Conservation (phyloP, 2,888 invertebrate species). For the Mallateleia sp. region DNA sequence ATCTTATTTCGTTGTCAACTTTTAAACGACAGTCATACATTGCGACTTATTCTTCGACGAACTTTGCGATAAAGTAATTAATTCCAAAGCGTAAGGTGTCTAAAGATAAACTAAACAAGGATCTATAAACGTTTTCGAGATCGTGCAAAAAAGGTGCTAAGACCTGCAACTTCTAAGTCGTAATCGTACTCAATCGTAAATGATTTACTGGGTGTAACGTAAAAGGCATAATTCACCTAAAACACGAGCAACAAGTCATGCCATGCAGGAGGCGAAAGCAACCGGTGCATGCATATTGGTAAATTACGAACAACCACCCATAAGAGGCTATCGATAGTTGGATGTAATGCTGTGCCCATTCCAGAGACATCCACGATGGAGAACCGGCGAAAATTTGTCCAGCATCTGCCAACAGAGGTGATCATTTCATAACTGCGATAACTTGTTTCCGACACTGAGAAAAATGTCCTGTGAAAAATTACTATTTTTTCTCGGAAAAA, state of each 20-base stretch:
- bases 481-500: no score
- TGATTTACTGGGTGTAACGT: conserved; percentile 47
- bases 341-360: conserved; percentile 94
- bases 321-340: conserved; percentile 96
- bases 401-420: conserved; percentile 89
- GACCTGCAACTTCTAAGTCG: background rate
- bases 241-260: conserved; percentile 94
- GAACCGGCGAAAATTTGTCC: conserved; percentile 91
- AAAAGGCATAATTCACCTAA: conserved; percentile 72
- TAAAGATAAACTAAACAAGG: no score
- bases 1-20: no score
- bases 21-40: no score
- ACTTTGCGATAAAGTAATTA: no score
- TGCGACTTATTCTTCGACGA: no score
- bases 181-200: conserved; percentile 29
- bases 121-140: no score
- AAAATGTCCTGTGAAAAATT: no score
- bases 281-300: conserved; percentile 94
- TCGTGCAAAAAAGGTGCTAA: background rate
- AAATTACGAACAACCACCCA: conserved; percentile 96
- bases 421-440: no score
- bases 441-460: no score
- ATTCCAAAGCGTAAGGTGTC: no score
- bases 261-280: conserved; percentile 93
- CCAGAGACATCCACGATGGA: conserved; percentile 95